phyloP scores from a whole-genome alignment of 2,888 invertebrate genomes.

The Eilema caniola region DNA sequence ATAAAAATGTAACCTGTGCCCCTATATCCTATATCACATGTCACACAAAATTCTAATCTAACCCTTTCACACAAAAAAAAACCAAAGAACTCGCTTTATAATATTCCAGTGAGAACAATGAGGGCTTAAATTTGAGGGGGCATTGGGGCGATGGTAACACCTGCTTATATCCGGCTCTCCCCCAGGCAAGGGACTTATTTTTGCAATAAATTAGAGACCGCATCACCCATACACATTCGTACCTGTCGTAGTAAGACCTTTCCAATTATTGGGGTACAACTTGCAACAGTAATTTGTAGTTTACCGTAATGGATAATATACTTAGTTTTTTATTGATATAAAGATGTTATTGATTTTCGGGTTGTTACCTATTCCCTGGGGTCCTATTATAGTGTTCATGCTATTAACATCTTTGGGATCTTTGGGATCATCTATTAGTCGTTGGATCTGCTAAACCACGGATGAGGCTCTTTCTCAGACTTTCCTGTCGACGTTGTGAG shows the following conservation, averaged over 20 bases:
- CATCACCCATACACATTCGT: constrained; percentile 58
- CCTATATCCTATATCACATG: constrained; percentile 46
- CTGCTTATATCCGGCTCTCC: constrained; percentile 55
- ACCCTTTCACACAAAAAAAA: constrained; percentile 54
- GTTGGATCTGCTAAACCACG: too few species aligned
- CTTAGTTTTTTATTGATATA: constrained; percentile 27
- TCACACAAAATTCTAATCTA: constrained; percentile 55
- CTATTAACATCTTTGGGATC: background rate
- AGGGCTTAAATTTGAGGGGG: constrained; percentile 49
- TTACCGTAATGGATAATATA: constrained; percentile 34
- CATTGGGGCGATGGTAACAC: constrained; percentile 52
- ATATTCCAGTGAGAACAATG: constrained; percentile 62
- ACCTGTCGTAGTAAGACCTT: constrained; percentile 55
- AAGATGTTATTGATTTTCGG: background rate
- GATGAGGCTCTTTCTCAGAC: too few species aligned
- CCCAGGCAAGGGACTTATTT: constrained; percentile 55
- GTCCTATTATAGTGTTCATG: too few species aligned
- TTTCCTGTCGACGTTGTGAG: too few species aligned
- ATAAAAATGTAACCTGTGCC: constrained; percentile 35
- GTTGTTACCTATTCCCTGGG: too few species aligned
- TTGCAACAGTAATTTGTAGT: constrained; percentile 50
- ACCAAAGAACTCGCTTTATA: constrained; percentile 60
- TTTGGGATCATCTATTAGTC: too few species aligned
- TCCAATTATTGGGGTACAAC: constrained; percentile 56
- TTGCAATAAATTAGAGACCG: constrained; percentile 68